Percentiles rank a stretch among this genome's conserved stretches.
Evolutionary conservation across 2,888 invertebrate genomes (phyloP).

Genomic region (Cataglyphis albicans): DNA sequence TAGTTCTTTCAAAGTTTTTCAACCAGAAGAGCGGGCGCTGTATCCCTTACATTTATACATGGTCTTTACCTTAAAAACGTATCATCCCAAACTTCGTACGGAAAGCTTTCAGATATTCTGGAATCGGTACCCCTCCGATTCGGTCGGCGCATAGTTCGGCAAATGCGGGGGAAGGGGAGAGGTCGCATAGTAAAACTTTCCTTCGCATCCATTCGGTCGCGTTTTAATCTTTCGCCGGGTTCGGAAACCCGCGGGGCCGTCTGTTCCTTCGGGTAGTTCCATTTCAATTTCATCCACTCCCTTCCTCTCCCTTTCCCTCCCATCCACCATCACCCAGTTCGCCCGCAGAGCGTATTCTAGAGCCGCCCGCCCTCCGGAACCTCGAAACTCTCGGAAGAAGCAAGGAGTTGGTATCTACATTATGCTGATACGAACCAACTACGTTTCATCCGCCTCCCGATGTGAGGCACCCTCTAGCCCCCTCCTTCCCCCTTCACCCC

Average conservation of each 20-base stretch:
- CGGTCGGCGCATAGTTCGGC: constrained; percentile 70
- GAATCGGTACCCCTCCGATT: constrained; percentile 68
- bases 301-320: constrained; percentile 59
- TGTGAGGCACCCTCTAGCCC: constrained; percentile 58
- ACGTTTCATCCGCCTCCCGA: constrained; percentile 71
- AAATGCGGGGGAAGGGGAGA: constrained; percentile 10
- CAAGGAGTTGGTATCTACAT: constrained; percentile 81
- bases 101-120: constrained; percentile 42
- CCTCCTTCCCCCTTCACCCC: constrained; percentile 10
- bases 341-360: constrained; percentile 57
- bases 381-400: constrained; percentile 76
- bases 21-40: background rate
- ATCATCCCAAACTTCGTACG: constrained; percentile 29
- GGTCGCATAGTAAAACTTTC: constrained; percentile 72
- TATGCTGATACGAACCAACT: constrained; percentile 81
- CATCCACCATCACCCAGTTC: constrained; percentile 48
- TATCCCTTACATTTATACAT: constrained; percentile 22
- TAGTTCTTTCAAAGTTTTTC: background rate
- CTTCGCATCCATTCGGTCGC: constrained; percentile 78
- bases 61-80: constrained; percentile 47
- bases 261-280: constrained; percentile 81
- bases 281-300: constrained; percentile 81
- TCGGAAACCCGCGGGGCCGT: constrained; percentile 81
- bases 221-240: constrained; percentile 83
- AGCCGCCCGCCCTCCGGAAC: constrained; percentile 51